Percentiles rank a stretch among this genome's conserved stretches.
These are phyloP conservation scores for Rhinella marina DNA, from an alignment of 2,797 vertebrate genomes.

Conservation along the genomic window DNA sequence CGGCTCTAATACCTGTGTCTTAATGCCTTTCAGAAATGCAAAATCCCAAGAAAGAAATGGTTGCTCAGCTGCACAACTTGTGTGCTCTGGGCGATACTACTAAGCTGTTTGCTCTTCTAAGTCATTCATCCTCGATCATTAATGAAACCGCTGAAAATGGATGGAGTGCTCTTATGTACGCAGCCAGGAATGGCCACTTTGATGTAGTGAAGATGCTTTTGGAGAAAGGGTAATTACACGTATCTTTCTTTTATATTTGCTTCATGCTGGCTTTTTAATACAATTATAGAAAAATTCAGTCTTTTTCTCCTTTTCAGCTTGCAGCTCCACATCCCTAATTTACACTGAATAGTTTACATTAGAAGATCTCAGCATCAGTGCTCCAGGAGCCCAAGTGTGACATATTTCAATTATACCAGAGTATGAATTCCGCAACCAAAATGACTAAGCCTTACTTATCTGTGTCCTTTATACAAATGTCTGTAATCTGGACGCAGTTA, in stretches of 20 bases:
- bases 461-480: constrained; percentile 16
- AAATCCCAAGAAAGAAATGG: constrained; percentile 72
- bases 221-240: constrained; percentile 80
- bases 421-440: not conserved
- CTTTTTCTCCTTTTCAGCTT: constrained; percentile 6
- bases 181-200: constrained; percentile 85
- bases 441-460: constrained; percentile 38
- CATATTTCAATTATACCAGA: constrained; percentile 23
- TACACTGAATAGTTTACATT: constrained; percentile 20
- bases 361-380: not conserved
- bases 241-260: constrained; percentile 33
- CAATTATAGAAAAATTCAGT: not conserved
- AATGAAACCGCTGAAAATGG: constrained; percentile 79
- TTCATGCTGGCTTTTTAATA: constrained; percentile 18
- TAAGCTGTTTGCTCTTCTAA: constrained; percentile 74
- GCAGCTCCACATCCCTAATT: constrained; percentile 15
- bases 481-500: not conserved
- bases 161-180: constrained; percentile 93
- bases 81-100: constrained; percentile 82
- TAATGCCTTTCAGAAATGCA: constrained; percentile 73
- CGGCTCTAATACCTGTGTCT: not conserved
- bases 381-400: not conserved
- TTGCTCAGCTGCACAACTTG: constrained; percentile 78
- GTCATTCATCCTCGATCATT: constrained; percentile 74
- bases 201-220: constrained; percentile 78